A percentile compares a stretch with the other conserved stretches of the same genome.
phyloP scores from a whole-genome alignment of 64 coral and sea anemone genomes.

The Catalaphyllia jardinei region DNA sequence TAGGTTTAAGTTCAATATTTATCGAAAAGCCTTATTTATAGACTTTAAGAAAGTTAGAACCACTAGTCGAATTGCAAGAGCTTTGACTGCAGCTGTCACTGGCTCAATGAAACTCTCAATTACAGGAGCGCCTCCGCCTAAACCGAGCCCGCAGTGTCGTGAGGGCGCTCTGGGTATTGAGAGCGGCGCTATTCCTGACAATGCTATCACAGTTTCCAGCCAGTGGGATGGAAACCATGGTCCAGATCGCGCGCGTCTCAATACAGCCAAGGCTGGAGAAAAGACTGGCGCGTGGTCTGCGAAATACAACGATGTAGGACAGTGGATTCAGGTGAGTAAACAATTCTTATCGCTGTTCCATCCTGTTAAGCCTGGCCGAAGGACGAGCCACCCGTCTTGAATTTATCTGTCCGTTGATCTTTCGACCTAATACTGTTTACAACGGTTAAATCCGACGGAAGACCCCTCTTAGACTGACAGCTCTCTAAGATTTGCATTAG shows the following conservation, averaged over 20 bases:
- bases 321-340: conserved; percentile 57
- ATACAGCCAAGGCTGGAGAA: not conserved
- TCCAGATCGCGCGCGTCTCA: conserved; percentile 54
- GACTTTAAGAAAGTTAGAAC: no score
- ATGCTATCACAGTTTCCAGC: conserved; percentile 48
- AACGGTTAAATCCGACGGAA: no score
- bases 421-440: no score
- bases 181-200: conserved; percentile 39
- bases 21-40: no score
- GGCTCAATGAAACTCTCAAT: no score
- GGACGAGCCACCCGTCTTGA: not conserved
- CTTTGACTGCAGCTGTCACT: no score
- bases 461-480: no score
- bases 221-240: conserved; percentile 73
- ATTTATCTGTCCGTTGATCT: not conserved
- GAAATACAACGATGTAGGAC: conserved; percentile 44
- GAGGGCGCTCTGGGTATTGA: conserved; percentile 55
- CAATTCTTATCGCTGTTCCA: not conserved
- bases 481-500: no score
- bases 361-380: not conserved
- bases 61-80: no score
- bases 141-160: conserved; percentile 60
- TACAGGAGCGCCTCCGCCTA: conserved; percentile 56
- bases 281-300: conserved; percentile 79
- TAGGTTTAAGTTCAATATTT: no score